Conservation (phyloP, 2,113 vertebrate species). For the Thermophis baileyi region DNA sequence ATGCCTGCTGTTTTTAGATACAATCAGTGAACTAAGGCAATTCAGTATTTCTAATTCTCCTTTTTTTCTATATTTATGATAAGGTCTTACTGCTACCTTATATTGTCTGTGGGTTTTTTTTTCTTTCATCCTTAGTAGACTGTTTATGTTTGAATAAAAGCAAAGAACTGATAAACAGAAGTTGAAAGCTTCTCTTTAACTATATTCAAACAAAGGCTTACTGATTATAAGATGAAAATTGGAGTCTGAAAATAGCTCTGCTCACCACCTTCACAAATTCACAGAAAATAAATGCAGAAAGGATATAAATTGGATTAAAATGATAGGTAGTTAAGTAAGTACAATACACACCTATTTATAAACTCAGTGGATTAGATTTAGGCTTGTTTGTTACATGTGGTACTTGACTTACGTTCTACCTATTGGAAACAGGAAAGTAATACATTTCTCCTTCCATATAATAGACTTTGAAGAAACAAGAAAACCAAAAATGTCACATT, state of each 20-base stretch:
- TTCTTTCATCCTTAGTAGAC: neutral
- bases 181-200: neutral
- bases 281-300: neutral
- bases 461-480: neutral
- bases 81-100: neutral
- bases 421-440: neutral
- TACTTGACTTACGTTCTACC: neutral
- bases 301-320: neutral
- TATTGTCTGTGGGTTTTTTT: neutral
- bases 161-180: neutral
- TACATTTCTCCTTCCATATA: neutral
- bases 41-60: neutral
- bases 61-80: slow-evolving; percentile 8
- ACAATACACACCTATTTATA: neutral
- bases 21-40: neutral
- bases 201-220: neutral
- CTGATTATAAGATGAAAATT: neutral
- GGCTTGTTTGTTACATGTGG: neutral
- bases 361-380: neutral
- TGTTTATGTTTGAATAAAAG: slow-evolving; percentile 2
- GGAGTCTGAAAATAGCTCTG: neutral
- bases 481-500: neutral
- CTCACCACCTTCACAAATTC: neutral
- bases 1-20: neutral
- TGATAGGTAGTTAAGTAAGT: neutral